Base-by-base conservation (phyloP, 2,113 vertebrate genomes). In the Rallus limicola region DNA sequence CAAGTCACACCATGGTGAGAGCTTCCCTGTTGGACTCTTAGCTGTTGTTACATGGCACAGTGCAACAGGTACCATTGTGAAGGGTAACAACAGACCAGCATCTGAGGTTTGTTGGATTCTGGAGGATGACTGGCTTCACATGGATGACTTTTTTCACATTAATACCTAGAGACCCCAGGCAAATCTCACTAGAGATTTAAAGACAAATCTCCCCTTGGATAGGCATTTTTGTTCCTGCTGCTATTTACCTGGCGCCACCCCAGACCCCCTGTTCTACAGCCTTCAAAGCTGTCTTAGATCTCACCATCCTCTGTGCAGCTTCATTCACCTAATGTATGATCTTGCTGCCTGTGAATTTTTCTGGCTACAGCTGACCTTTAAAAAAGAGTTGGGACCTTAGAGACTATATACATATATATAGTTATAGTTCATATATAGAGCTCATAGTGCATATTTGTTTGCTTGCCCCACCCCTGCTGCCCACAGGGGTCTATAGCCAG, bases 311-410 rank as follows among this genome's bases (percentile, higher is more conserved):
- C 42, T 20, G 48, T n/a, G 16, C 14, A 60, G 58, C 72, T 69
- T 13, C 11, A 33, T 26, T 83, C 38, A 33, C 0, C 0, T 29
- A 6, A 31, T 3, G 17, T 33, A 13, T 16, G 16, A 18, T 34
- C 26, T 42, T 62, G 44, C 65, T 28, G 75, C 58, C 38, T 26
- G 5, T 71, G 40, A 38, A 23, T 82, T 56, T 67, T 60, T 67
- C 31, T 72, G 59, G 16, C 31, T 34, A 4, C 28, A 55, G 26
- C 34, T 82, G 77, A 67, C 23, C n/a, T 34, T 62, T 53, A 52
- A 33, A 59, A 70, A 33, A 68, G 15, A 40, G 8, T 12, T 75
- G 46, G 23, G 16, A 29, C 34, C 34, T 48, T 82, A 55, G 44
- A 52, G 36, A 44, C 28, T 76, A 4, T 21, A 2, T 16, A 24